Percentiles rank a stretch among this genome's conserved stretches.
Evolutionary conservation across 92 coral and sea anemone genomes (phyloP).

Genomic region (Montipora capitata): DNA sequence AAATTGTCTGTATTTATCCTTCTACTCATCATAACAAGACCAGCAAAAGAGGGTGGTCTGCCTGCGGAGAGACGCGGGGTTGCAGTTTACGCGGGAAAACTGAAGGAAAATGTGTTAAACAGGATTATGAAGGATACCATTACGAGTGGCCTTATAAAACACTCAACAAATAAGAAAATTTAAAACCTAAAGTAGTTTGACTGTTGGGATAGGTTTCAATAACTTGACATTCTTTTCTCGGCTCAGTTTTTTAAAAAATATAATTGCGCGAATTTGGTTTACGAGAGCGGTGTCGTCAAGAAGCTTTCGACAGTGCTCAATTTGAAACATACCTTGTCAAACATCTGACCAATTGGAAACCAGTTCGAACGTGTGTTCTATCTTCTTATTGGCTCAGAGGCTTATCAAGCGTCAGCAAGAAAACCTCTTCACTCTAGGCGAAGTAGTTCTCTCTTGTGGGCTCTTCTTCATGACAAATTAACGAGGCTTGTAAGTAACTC

Average conservation of each 20-base stretch:
- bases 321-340: constrained; percentile 73
- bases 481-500: constrained; percentile 23
- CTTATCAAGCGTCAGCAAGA: constrained; percentile 57
- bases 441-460: constrained; percentile 4
- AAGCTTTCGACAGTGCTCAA: constrained; percentile 72
- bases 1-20: too few relatives aligned
- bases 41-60: too few relatives aligned
- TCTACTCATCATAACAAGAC: too few relatives aligned
- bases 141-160: too few relatives aligned
- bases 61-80: not conserved
- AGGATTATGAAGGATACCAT: too few relatives aligned
- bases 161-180: too few relatives aligned
- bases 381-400: constrained; percentile 68
- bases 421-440: constrained; percentile 15
- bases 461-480: constrained; percentile 7
- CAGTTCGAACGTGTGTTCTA: constrained; percentile 52
- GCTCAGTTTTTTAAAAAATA: not conserved
- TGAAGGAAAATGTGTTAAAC: not conserved
- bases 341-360: constrained; percentile 65
- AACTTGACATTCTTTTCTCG: not conserved
- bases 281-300: constrained; percentile 56
- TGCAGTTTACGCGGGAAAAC: constrained; percentile 35
- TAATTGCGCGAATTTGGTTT: constrained; percentile 11
- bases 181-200: too few relatives aligned
- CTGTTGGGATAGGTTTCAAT: too few relatives aligned